These are phyloP conservation scores for Muscicapa striata DNA, from an alignment of 2,797 vertebrate genomes.

Conservation along the genomic window DNA sequence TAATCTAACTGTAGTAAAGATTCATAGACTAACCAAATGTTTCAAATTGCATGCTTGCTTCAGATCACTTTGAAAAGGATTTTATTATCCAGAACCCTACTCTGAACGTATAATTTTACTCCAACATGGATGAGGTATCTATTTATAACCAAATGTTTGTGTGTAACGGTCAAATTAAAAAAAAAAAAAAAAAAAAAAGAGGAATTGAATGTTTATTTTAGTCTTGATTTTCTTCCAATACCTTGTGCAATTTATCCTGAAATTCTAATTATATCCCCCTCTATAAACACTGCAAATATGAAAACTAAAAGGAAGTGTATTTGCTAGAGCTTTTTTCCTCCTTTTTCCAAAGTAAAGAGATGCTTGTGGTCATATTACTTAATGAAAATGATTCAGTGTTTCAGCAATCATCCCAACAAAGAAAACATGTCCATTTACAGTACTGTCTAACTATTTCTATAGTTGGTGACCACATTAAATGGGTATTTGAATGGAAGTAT, in stretches of 20 bases:
- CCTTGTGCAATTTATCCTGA: constrained; percentile 10
- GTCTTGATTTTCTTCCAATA: constrained; percentile 58
- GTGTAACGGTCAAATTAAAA: neutral
- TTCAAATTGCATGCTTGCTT: constrained; percentile 21
- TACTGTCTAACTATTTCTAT: constrained; percentile 45
- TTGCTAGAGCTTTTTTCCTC: constrained; percentile 1
- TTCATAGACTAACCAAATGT: constrained; percentile 17
- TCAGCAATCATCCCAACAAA: neutral
- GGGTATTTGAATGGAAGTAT: constrained; percentile 20
- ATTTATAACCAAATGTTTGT: constrained; percentile 43
- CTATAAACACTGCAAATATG: neutral
- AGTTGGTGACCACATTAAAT: neutral
- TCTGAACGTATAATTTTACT: constrained; percentile 26
- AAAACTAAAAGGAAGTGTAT: constrained; percentile 15
- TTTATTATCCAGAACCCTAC: constrained; percentile 12
- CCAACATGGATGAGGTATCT: neutral
- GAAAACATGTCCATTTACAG: constrained; percentile 63
- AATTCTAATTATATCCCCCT: constrained; percentile 39
- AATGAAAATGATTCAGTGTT: constrained; percentile 40
- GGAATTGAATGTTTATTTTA: constrained; percentile 13
- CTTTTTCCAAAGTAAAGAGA: constrained; percentile 38
- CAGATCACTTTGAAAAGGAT: neutral
- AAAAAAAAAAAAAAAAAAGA: neutral
- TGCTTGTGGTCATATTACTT: constrained; percentile 34
- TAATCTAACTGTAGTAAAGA: constrained; percentile 18